Conservation (phyloP, 2,113 vertebrate genomes). For the Kryptolebias marmoratus region DNA sequence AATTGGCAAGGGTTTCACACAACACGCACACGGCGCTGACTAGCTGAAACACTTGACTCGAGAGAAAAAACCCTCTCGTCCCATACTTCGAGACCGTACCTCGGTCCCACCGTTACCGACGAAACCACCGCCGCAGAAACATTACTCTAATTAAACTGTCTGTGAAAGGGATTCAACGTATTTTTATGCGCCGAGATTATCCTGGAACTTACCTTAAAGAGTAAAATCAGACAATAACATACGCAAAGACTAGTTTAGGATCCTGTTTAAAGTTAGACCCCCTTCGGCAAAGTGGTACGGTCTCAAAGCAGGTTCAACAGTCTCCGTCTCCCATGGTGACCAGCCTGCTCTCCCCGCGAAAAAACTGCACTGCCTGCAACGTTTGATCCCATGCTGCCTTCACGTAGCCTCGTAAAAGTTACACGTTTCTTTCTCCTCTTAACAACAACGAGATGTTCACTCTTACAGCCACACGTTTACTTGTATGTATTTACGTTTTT, state of each 20-base stretch:
- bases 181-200: rapidly evolving
- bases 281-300: constrained; percentile 68
- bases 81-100: constrained; percentile 67
- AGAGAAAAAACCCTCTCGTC: constrained; percentile 45
- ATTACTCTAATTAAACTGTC: constrained; percentile 9
- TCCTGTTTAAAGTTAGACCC: background rate
- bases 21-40: constrained; percentile 9
- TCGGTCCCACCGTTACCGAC: constrained; percentile 78
- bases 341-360: constrained; percentile 61
- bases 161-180: background rate
- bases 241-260: background rate
- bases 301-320: constrained; percentile 81
- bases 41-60: constrained; percentile 67
- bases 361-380: constrained; percentile 36
- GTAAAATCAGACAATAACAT: background rate
- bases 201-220: background rate
- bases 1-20: constrained; percentile 4
- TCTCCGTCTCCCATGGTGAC: constrained; percentile 73
- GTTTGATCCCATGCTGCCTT: constrained; percentile 57
- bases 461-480: background rate
- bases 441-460: background rate
- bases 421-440: rapidly evolving
- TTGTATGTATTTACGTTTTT: background rate
- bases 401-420: constrained; percentile 23
- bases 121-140: constrained; percentile 74